phyloP scores from a whole-genome alignment of 1,140 invertebrate species.

The Scaptodrosophila lebanonensis region DNA sequence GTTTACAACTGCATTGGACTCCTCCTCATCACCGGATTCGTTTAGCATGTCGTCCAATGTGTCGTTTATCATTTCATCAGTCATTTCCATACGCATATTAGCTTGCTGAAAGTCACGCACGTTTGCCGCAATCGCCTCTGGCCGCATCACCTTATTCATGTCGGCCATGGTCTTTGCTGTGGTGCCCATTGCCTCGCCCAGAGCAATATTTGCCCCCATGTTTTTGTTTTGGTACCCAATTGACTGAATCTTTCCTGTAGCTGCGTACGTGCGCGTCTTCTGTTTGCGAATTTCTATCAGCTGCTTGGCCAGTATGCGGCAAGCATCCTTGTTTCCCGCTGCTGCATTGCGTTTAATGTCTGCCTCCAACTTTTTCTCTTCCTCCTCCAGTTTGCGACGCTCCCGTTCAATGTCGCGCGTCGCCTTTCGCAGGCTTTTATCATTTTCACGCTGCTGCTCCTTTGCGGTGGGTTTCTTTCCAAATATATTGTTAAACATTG shows the following conservation, averaged over 20 bases:
- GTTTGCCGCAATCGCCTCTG: slow-evolving; percentile 87
- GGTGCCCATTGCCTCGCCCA: slow-evolving; percentile 90
- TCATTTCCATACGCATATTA: slow-evolving; percentile 93
- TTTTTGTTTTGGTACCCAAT: slow-evolving; percentile 90
- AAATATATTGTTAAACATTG: slow-evolving; percentile 78
- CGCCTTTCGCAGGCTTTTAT: slow-evolving; percentile 86
- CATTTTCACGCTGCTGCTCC: slow-evolving; percentile 89
- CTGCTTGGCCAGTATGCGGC: slow-evolving; percentile 91
- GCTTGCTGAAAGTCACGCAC: slow-evolving; percentile 90
- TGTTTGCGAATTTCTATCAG: slow-evolving; percentile 91
- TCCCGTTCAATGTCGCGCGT: slow-evolving; percentile 91
- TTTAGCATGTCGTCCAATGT: slow-evolving; percentile 92
- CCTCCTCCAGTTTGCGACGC: slow-evolving; percentile 86
- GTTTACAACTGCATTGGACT: slow-evolving; percentile 89
- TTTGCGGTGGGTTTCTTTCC: slow-evolving; percentile 80
- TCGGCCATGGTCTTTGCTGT: slow-evolving; percentile 91
- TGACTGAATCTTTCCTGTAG: slow-evolving; percentile 86
- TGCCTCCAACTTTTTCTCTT: slow-evolving; percentile 94
- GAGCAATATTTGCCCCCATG: slow-evolving; percentile 91
- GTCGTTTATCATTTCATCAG: slow-evolving; percentile 96
- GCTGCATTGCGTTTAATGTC: slow-evolving; percentile 94
- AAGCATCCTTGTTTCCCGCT: slow-evolving; percentile 90
- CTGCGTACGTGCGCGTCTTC: slow-evolving; percentile 88
- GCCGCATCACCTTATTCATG: slow-evolving; percentile 93
- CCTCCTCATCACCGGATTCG: slow-evolving; percentile 93